These are phyloP conservation scores for Drosophila pachea DNA, from an alignment of 1,140 invertebrate genomes.

Conservation along the genomic window DNA sequence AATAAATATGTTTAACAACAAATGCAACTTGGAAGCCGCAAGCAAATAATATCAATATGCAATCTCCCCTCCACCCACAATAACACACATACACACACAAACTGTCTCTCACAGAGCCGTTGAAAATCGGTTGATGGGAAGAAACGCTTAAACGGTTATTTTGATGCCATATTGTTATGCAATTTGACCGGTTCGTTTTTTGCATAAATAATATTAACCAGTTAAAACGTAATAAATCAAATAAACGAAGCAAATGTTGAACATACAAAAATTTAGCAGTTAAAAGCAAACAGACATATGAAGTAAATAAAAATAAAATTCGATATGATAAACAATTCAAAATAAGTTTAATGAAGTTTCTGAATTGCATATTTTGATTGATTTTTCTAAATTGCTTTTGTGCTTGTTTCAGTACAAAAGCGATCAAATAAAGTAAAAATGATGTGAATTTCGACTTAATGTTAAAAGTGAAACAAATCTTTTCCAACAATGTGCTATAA, in stretches of 20 bases:
- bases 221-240: constrained; percentile 54
- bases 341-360: constrained; percentile 5
- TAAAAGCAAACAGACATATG: constrained; percentile 61
- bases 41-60: constrained; percentile 48
- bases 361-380: background rate
- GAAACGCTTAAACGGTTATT: constrained; percentile 61
- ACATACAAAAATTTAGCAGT: constrained; percentile 74
- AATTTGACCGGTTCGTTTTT: constrained; percentile 51
- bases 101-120: constrained; percentile 17
- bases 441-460: too few relatives aligned
- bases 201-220: constrained; percentile 69
- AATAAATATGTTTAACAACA: constrained; percentile 34
- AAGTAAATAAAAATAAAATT: constrained; percentile 64
- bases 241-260: constrained; percentile 71
- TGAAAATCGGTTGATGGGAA: constrained; percentile 46
- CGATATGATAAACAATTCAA: constrained; percentile 45
- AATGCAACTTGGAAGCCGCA: constrained; percentile 43
- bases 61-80: constrained; percentile 27
- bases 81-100: constrained; percentile 29
- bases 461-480: too few relatives aligned
- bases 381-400: background rate
- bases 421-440: too few relatives aligned
- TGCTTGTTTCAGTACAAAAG: background rate
- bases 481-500: too few relatives aligned
- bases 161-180: constrained; percentile 76